Percentiles rank a stretch among this genome's conserved stretches.
phyloP scores from a whole-genome alignment of 2,888 invertebrate species.

The Eristalis intricaria region DNA sequence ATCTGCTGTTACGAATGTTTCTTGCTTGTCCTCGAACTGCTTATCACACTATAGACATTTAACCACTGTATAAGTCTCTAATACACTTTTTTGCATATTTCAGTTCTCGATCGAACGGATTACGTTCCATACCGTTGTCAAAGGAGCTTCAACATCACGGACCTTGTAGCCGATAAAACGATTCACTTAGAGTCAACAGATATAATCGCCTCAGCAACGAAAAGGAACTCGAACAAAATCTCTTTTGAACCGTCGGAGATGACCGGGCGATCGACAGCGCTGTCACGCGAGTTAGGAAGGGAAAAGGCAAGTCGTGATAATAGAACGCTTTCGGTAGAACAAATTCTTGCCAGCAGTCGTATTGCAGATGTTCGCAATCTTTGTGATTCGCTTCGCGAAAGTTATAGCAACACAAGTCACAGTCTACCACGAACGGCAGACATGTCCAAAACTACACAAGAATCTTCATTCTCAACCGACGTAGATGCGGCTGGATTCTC shows the following conservation, averaged over 20 bases:
- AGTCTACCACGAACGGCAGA: constrained; percentile 79
- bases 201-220: constrained; percentile 64
- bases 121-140: constrained; percentile 74
- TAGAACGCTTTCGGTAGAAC: constrained; percentile 76
- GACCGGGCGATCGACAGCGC: constrained; percentile 79
- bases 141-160: constrained; percentile 77
- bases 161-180: constrained; percentile 78
- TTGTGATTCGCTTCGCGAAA: constrained; percentile 72
- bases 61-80: too few relatives aligned
- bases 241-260: constrained; percentile 80
- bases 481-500: constrained; percentile 32
- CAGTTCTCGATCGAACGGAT: constrained; percentile 68
- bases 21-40: too few relatives aligned
- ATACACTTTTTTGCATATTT: not conserved
- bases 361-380: constrained; percentile 78
- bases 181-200: constrained; percentile 77
- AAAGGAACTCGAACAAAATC: constrained; percentile 73
- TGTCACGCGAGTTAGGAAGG: constrained; percentile 66
- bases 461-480: constrained; percentile 33
- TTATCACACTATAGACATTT: too few relatives aligned
- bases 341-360: constrained; percentile 79
- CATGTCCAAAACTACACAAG: constrained; percentile 74
- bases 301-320: constrained; percentile 52
- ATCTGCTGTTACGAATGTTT: too few relatives aligned
- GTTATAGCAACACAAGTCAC: constrained; percentile 65